A percentile compares a stretch with the other conserved stretches of the same genome.
Conservation (phyloP, 2,113 vertebrate genomes). For the Echinops telfairi region DNA sequence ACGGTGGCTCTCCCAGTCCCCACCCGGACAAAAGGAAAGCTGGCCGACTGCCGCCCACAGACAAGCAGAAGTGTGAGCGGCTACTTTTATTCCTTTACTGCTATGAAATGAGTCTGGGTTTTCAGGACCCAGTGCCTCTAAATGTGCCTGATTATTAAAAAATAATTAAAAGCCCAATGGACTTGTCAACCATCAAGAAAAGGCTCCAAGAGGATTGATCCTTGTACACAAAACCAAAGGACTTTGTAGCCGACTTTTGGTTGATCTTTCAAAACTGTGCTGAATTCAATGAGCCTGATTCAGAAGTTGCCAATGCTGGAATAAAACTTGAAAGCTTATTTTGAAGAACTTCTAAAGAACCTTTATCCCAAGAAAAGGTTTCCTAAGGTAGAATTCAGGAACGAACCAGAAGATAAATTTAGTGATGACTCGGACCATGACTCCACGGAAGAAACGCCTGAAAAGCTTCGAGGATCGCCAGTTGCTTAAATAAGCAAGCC, state of each 20-base stretch:
- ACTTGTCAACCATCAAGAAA: conserved; percentile 91
- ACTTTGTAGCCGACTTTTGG: conserved; percentile 89
- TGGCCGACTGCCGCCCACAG: conserved; percentile 85
- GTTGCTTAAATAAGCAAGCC: conserved; percentile 84
- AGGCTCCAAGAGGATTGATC: conserved; percentile 86
- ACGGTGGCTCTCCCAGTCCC: conserved; percentile 87
- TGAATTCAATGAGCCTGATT: conserved; percentile 92
- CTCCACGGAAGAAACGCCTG: conserved; percentile 89
- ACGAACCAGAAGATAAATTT: conserved; percentile 84
- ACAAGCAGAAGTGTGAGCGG: conserved; percentile 91
- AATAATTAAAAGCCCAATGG: conserved; percentile 92
- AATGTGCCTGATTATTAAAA: conserved; percentile 91
- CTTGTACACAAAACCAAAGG: conserved; percentile 87
- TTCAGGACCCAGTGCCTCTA: conserved; percentile 90
- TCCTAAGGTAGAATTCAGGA: conserved; percentile 83
- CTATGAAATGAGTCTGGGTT: conserved; percentile 91
- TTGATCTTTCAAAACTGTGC: conserved; percentile 91
- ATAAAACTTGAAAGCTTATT: conserved; percentile 90
- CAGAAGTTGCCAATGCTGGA: conserved; percentile 90
- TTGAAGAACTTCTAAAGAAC: conserved; percentile 88
- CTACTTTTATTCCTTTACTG: conserved; percentile 90
- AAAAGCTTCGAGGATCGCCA: conserved; percentile 88
- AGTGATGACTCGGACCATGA: conserved; percentile 89
- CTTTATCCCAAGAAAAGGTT: conserved; percentile 89
- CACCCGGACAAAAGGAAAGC: conserved; percentile 85